Percentiles rank a stretch among this genome's conserved stretches.
phyloP scores from a whole-genome alignment of 2,888 invertebrate genomes.

The Leistus spinibarbis region DNA sequence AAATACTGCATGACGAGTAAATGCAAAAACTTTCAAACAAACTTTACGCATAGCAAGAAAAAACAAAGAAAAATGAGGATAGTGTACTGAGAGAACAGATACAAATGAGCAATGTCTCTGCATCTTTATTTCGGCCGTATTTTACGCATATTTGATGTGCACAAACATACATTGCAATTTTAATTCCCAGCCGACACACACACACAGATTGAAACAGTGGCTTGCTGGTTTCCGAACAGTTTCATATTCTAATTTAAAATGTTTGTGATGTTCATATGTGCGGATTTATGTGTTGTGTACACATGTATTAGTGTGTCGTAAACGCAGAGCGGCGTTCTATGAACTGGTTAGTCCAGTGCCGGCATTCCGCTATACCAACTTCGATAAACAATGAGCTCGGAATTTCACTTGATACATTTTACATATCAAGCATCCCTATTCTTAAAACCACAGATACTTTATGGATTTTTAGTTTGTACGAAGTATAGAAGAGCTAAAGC shows the following conservation, averaged over 20 bases:
- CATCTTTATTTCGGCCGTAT: not conserved
- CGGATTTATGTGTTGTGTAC: not conserved
- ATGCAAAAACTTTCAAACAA: not conserved
- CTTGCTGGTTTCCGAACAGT: not conserved
- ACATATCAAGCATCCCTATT: not conserved
- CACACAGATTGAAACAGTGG: not conserved
- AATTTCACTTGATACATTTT: constrained; percentile 6
- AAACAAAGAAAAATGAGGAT: not conserved
- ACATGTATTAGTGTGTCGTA: not conserved
- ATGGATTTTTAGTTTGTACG: no score
- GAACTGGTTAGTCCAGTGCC: constrained; percentile 26
- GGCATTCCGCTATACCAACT: constrained; percentile 14
- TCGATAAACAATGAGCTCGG: constrained; percentile 24
- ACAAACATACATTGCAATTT: not conserved
- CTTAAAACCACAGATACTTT: no score
- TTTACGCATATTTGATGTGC: not conserved
- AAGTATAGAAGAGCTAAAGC: no score
- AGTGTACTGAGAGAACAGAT: not conserved
- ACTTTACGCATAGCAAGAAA: not conserved
- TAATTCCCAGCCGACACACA: not conserved
- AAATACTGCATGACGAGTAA: not conserved
- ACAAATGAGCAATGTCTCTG: not conserved
- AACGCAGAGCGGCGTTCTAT: not conserved
- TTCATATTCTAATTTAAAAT: constrained; percentile 15
- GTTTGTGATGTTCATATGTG: not conserved